phyloP scores from a whole-genome alignment of 2,113 vertebrate genomes.

The Zosterops hypoxanthus region DNA sequence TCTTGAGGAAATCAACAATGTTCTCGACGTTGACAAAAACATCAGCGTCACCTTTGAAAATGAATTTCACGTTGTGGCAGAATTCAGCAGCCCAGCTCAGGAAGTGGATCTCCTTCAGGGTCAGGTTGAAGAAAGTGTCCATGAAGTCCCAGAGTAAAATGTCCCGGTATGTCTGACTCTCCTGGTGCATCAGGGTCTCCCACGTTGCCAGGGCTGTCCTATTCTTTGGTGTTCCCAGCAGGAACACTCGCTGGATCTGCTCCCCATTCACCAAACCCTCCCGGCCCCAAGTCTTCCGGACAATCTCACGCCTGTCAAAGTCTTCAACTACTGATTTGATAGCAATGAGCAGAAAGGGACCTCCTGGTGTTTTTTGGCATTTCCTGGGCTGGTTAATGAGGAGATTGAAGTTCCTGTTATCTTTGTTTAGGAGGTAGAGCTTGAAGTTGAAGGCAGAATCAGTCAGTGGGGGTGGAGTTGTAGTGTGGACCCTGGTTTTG shows the following conservation, averaged over 20 bases:
- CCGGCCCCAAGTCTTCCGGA: conserved; percentile 92
- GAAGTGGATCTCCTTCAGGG: conserved; percentile 96
- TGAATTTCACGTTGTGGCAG: conserved; percentile 84
- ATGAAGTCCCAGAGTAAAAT: conserved; percentile 95
- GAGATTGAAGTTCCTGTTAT: conserved; percentile 87
- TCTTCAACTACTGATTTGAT: conserved; percentile 90
- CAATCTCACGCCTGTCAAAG: conserved; percentile 93
- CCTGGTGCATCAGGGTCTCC: conserved; percentile 86
- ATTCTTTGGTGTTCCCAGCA: conserved; percentile 88
- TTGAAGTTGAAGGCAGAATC: conserved; percentile 86
- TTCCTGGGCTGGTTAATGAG: conserved; percentile 92
- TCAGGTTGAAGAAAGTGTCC: conserved; percentile 98
- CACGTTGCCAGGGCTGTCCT: conserved; percentile 78
- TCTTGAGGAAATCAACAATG: conserved; percentile 86
- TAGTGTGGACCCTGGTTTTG: background rate
- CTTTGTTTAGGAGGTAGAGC: conserved; percentile 86
- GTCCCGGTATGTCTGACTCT: conserved; percentile 85
- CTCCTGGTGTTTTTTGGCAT: conserved; percentile 64
- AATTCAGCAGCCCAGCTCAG: conserved; percentile 88
- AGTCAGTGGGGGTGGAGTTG: background rate
- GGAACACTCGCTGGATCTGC: conserved; percentile 85
- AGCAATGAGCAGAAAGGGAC: conserved; percentile 89
- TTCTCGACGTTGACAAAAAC: conserved; percentile 95
- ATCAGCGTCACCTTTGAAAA: conserved; percentile 93
- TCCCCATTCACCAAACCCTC: conserved; percentile 79